These are phyloP conservation scores for Acrobeloides nanus DNA, from an alignment of 2,888 invertebrate genomes.

Conservation along the genomic window DNA sequence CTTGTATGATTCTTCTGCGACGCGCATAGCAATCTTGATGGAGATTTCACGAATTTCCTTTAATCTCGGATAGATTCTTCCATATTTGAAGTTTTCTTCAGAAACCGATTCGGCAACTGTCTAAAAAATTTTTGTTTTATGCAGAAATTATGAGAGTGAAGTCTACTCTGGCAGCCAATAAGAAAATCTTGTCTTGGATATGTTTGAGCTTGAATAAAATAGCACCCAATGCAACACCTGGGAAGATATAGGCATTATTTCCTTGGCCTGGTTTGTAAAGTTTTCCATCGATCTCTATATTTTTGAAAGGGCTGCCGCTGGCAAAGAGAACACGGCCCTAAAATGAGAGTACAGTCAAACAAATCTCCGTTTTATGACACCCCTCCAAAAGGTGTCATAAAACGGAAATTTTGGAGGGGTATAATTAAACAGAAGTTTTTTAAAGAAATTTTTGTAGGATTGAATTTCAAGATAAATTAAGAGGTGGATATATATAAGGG, in stretches of 20 bases:
- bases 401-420: too few species aligned
- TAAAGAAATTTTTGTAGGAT: not conserved
- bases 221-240: constrained; percentile 84
- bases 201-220: constrained; percentile 84
- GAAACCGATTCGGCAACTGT: constrained; percentile 74
- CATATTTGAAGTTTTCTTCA: constrained; percentile 70
- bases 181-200: constrained; percentile 84
- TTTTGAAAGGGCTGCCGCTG: constrained; percentile 89
- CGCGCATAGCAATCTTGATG: constrained; percentile 71
- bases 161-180: constrained; percentile 89
- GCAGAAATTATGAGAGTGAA: too few species aligned
- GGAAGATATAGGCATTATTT: constrained; percentile 95
- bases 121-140: too few species aligned
- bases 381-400: too few species aligned
- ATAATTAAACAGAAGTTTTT: not conserved
- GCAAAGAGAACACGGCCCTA: constrained; percentile 88
- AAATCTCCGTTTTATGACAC: too few species aligned
- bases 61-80: constrained; percentile 85
- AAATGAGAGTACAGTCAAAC: constrained; percentile 13
- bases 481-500: too few species aligned
- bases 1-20: constrained; percentile 75
- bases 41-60: constrained; percentile 76
- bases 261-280: constrained; percentile 87
- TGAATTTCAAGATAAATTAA: not conserved
- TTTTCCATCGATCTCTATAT: constrained; percentile 71